Base-by-base conservation (phyloP, 2,113 vertebrate genomes). In the Phylloscopus trochiloides region DNA sequence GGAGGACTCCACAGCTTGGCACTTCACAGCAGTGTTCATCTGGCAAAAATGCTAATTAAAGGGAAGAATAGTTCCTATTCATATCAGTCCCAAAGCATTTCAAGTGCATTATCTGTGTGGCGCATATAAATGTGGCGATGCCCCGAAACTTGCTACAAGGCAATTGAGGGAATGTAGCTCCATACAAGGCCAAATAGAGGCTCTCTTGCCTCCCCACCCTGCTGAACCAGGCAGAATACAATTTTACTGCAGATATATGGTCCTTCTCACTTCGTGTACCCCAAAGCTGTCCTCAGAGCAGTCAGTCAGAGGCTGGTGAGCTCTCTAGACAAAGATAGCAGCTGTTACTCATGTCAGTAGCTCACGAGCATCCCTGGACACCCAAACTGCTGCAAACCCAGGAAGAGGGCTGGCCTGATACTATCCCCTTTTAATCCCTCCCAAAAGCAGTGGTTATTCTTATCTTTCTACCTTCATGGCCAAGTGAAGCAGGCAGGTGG, bases 51-150 rank as follows among this genome's bases (percentile, higher is more conserved):
- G 86, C 94, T 97, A 97, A 94, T 97, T 97, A 96, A 95, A 96
- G 94, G 92, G 95, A 97, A 97, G 95, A 97, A 98, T 95, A 86
- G 94, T 96, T 97, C 85, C 94, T 97, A 84, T 97, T 98, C 96
- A 93, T 94, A 93, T 96, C 90, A 92, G 86, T 94, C 88, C 94
- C 74, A 88, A 58, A 92, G 95, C 73, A 81, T 97, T 96, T 97
- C 81, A 91, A 36, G 95, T 93, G 81, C 80, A 94, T 96, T 96
- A 94, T 97, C 94, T 97, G 91, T 86, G 89, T 95, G 89, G 88
- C 0, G 94, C 93, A 92, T 97, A 90, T 90, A 96, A 92, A 96
- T 94, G 86, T 85, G 87, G 92, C 34, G 26, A 81, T 82, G 36
- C 94, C 84, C 81, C 92, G 81, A 76, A 54, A 89, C 90, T 91